A percentile compares a stretch with the other conserved stretches of the same genome.
Conservation (phyloP, 2,113 vertebrate species). For the human (Homo sapiens) region GRCh38 chr6:72031501-72032000, state of each 20-base stretch:
- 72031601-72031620: conserved; percentile 35
- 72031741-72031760: neutral
- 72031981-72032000: neutral
- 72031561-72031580: conserved; percentile 37
- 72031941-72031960: neutral
- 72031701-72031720: neutral
- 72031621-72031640: neutral
- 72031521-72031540: conserved; percentile 65
- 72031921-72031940: neutral
- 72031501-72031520: conserved; percentile 67
- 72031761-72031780: neutral
- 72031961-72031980: neutral
- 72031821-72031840: neutral
- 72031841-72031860: neutral
- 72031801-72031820: neutral
- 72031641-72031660: neutral
- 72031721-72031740: neutral
- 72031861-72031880: neutral
- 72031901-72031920: neutral
- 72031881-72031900: neutral
- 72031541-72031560: conserved; percentile 63
- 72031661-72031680: neutral
- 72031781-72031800: neutral
- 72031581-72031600: neutral
- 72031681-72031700: neutral